phyloP scores from a whole-genome alignment of 2,797 vertebrate genomes.

The Melanotaenia boesemani region DNA sequence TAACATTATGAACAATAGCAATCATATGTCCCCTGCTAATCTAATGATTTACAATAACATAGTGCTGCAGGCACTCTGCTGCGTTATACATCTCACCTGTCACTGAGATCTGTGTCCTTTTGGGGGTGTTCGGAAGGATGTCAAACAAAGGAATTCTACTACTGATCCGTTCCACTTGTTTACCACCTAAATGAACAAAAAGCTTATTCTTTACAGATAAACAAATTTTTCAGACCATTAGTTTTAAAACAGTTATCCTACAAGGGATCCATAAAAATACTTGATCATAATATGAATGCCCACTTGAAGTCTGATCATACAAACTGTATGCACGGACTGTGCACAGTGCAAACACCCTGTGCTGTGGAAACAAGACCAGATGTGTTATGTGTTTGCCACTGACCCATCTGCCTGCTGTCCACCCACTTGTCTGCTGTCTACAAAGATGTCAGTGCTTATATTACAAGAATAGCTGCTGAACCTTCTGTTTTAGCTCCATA shows the following conservation, averaged over 20 bases:
- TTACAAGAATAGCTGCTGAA: not conserved
- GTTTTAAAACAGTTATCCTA: not conserved
- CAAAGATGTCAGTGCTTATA: not conserved
- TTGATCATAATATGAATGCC: not conserved
- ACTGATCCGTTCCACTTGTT: constrained; percentile 75
- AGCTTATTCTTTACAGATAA: not conserved
- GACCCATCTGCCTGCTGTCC: not conserved
- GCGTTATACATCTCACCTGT: constrained; percentile 78
- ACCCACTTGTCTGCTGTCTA: not conserved
- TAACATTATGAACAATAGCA: not conserved
- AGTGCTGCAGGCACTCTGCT: not conserved
- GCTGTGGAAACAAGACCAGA: not conserved
- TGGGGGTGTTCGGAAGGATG: constrained; percentile 83
- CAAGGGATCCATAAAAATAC: not conserved
- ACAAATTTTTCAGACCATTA: not conserved
- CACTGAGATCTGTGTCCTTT: constrained; percentile 82
- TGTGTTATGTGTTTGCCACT: not conserved
- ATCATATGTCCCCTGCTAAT: not conserved
- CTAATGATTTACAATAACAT: not conserved
- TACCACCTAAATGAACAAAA: constrained; percentile 72
- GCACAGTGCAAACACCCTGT: no score
- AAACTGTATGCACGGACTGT: not conserved
- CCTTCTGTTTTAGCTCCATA: not conserved
- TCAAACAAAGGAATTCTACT: constrained; percentile 64
- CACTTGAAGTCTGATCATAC: not conserved